Evolutionary conservation across 2,888 invertebrate species (phyloP), one percentile per base, ranked within the genome.

Genomic region (Lithophane leautieri): DNA sequence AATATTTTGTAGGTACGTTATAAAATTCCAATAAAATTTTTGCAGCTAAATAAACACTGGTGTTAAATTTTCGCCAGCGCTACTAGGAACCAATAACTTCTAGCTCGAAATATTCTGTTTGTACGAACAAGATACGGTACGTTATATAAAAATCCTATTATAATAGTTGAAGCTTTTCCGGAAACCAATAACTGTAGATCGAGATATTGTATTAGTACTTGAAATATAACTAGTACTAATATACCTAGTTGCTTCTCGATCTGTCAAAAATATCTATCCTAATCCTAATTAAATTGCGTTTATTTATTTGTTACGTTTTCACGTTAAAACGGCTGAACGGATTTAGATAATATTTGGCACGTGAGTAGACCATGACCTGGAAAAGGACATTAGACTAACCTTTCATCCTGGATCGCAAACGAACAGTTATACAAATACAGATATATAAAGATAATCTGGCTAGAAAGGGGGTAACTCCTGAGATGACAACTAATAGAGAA

Each of bases 41-140:
- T 44, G n/a, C 54, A 54, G 16, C 7, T 25, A 56, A 1, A 50
- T 22, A 50, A 54, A n/a, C 28, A 28, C 12, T 44, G 6, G 16
- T n/a, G 42, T 22, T 16, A 22, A 25, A 73, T 47, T 72, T 56
- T 6, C 34, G 11, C 14, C 22, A 47, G 25, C 16, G 25, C 16
- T 25, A 44, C 16, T 16, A 16, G 19, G 47, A 74, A 25, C 22
- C 34, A 73, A 25, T 42, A 16, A 56, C 25, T 74, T 28, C 7
- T 19, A 74, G 19, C n/a, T 28, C 7, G 47, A 50, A 28, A 58
- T 47, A 73, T 58, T 62, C 22, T 73, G 22, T 58, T 72, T 56
- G n/a, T 34, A 25, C 11, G 16, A 47, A 44, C n/a, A 47, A 34
- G 34, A 9, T 28, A 9, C 34, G 34, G 34, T 34, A 34, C 34